phyloP scores from a whole-genome alignment of 2,113 vertebrate genomes.

The Amphilophus citrinellus region DNA sequence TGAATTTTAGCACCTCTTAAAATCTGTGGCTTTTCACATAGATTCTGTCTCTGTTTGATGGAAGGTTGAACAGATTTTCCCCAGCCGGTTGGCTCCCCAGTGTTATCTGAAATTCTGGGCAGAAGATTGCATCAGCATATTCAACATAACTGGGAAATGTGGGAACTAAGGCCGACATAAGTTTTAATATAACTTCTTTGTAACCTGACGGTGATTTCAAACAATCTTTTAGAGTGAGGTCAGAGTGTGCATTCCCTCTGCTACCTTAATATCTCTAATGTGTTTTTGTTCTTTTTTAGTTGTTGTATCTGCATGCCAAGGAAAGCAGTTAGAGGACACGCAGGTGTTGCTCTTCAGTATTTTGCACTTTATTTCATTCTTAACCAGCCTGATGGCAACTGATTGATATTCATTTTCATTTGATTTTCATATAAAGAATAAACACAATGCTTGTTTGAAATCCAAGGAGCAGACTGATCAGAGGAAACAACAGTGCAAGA shows the following conservation, averaged over 20 bases:
- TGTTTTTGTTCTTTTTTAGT: not conserved
- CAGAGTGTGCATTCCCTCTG: not conserved
- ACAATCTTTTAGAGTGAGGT: conserved; percentile 8
- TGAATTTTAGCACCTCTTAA: conserved; percentile 1
- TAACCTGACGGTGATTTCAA: conserved; percentile 18
- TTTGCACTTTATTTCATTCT: conserved; percentile 32
- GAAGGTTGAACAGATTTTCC: conserved; percentile 31
- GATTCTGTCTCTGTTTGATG: conserved; percentile 35
- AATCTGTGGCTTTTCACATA: conserved; percentile 13
- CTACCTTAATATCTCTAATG: not conserved
- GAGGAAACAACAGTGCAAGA: conserved; percentile 53
- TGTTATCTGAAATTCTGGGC: conserved; percentile 50
- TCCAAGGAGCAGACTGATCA: conserved; percentile 46
- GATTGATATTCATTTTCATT: conserved; percentile 68
- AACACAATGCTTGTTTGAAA: conserved; percentile 48
- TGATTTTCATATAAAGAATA: conserved; percentile 60
- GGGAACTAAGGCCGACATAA: conserved; percentile 4
- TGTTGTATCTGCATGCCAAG: not conserved
- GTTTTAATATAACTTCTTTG: conserved; percentile 28
- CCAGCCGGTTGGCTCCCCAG: conserved; percentile 30
- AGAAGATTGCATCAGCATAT: conserved; percentile 68
- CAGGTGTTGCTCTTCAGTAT: conserved; percentile 34
- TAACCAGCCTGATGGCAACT: conserved; percentile 37
- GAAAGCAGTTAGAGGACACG: conserved; percentile 14
- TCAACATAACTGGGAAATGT: conserved; percentile 47